Evolutionary conservation across 2,797 vertebrate species (phyloP).

Genomic region (Harpagifer antarcticus): DNA sequence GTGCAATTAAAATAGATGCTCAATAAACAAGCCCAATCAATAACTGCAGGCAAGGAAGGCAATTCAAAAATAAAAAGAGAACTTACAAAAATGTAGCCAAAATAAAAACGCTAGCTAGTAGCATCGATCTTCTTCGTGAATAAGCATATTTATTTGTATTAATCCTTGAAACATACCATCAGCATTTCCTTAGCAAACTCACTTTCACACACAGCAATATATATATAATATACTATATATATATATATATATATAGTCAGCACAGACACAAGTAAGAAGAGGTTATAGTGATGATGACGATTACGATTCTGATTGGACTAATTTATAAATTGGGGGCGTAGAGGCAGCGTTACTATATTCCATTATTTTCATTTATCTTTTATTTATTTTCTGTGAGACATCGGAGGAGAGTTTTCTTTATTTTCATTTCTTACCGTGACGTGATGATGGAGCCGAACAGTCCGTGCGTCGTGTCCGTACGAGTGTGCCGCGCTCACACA

Average conservation of each 20-base stretch:
- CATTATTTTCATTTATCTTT: slow-evolving; percentile 56
- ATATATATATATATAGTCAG: slow-evolving; percentile 7
- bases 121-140: not conserved
- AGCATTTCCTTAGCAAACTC: not conserved
- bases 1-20: no score
- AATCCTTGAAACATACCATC: not conserved
- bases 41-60: not conserved
- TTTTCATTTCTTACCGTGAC: slow-evolving; percentile 60
- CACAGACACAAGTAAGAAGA: slow-evolving; percentile 39
- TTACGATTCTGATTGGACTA: slow-evolving; percentile 59
- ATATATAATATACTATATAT: not conserved
- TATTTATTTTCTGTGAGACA: slow-evolving; percentile 61
- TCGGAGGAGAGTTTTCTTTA: slow-evolving; percentile 68
- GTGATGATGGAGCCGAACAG: slow-evolving; percentile 53
- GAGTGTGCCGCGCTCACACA: slow-evolving; percentile 33
- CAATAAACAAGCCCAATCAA: not conserved
- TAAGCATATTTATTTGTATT: not conserved
- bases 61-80: not conserved
- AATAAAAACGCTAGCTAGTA: not conserved
- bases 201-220: not conserved
- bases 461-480: slow-evolving; percentile 43
- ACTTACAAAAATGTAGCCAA: not conserved
- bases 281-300: slow-evolving; percentile 45
- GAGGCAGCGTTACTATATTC: slow-evolving; percentile 39
- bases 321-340: slow-evolving; percentile 58